Base-by-base conservation (phyloP, 2,113 vertebrate genomes). In the Sterna hirundo region DNA sequence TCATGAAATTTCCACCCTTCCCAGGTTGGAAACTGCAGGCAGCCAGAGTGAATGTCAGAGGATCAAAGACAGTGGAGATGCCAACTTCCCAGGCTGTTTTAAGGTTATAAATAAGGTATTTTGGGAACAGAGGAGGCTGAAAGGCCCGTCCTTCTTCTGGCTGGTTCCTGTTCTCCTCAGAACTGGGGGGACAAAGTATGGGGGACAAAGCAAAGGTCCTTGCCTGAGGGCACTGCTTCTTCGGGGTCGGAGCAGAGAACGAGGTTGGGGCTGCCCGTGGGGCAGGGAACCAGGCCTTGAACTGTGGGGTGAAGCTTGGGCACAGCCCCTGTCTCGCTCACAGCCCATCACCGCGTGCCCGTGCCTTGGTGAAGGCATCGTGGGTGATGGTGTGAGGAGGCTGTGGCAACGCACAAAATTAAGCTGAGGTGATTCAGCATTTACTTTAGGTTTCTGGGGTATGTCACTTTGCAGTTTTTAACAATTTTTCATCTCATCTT, bases 141-240 rank as follows among this genome's bases (percentile, higher is more conserved):
- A 88, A 86, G 68, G 36, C 13, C 42, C 2, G 1, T 52, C 46
- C 16, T 69, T n/a, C 40, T 71, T 75, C 54, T 65, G 30, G 20
- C 26, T 77, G 64, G 29, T 71, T 23, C n/a, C 69, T 4, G 10
- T 64, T 93, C 15, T 93, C 13, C 29, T 23, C 47, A 52, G 65
- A 64, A 55, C 0, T 19, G n/a, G 32, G 66, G 26, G n/a, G 42
- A 32, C 9, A 0, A 46, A 46, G 46, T 44, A 61, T 47, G 9
- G 17, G 54, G 42, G 11, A 44, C 34, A 51, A 93, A 83, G 46
- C n/a, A 87, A 38, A 9, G 11, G 2, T 15, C 21, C 55, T 71
- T 75, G 51, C 32, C n/a, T 70, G 58, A 46, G 58, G 44, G 77
- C 15, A 5, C 7, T n/a, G 40, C 58, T 82, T 30, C 65, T 90